These are phyloP conservation scores for Drosophila koepferae DNA, from an alignment of 2,888 invertebrate genomes.

Conservation along the genomic window DNA sequence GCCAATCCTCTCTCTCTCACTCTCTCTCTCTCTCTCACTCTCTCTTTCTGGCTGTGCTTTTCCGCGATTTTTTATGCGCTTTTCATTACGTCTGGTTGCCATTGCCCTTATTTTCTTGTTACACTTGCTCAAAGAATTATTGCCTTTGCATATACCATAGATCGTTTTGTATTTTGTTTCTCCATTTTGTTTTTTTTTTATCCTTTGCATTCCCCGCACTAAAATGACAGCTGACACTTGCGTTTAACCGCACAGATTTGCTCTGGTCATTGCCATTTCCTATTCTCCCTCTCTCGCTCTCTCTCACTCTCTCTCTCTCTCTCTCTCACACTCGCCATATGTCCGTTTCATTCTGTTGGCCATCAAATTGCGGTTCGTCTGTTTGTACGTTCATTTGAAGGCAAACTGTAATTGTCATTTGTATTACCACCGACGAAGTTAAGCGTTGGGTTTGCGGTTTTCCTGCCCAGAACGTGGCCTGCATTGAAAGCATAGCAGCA, in stretches of 20 bases:
- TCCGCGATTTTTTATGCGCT: slow-evolving; percentile 39
- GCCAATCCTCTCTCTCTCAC: background rate
- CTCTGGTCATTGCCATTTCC: slow-evolving; percentile 45
- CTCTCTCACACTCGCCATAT: background rate
- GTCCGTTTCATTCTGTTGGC: slow-evolving; percentile 33
- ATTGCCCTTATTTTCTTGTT: slow-evolving; percentile 71
- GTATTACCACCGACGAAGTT: slow-evolving; percentile 65
- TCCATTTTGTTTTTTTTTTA: background rate
- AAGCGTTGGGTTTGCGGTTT: slow-evolving; percentile 60
- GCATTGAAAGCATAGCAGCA: slow-evolving; percentile 23
- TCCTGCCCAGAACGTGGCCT: slow-evolving; percentile 50
- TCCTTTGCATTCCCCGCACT: slow-evolving; percentile 47
- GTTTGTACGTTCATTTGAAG: slow-evolving; percentile 66
- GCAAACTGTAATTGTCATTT: slow-evolving; percentile 78
- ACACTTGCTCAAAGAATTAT: slow-evolving; percentile 75
- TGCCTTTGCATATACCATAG: slow-evolving; percentile 63
- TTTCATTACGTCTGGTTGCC: slow-evolving; percentile 57
- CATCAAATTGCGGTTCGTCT: slow-evolving; percentile 69
- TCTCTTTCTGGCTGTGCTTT: slow-evolving; percentile 6
- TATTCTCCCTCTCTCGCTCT: background rate
- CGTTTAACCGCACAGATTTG: slow-evolving; percentile 80
- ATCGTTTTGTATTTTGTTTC: slow-evolving; percentile 23
- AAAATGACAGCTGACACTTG: slow-evolving; percentile 81
- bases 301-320: background rate
- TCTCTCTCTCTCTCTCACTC: background rate